These are phyloP conservation scores for Hyposoter dolosus DNA, from an alignment of 2,888 invertebrate genomes.

Conservation along the genomic window DNA sequence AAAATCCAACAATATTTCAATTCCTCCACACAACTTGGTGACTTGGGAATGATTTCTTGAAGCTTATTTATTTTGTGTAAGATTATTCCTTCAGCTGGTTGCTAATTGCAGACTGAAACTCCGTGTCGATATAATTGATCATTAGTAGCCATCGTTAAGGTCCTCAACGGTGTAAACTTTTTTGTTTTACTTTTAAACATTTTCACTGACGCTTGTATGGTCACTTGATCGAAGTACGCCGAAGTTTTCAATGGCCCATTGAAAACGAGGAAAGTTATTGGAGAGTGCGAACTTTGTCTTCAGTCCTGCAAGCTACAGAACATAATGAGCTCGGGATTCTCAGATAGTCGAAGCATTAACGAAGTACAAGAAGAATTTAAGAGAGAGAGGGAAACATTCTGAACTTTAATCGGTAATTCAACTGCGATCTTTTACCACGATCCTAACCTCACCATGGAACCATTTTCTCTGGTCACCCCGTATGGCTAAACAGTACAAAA, in stretches of 20 bases:
- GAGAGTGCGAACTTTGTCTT: slow-evolving; percentile 12
- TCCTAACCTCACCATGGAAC: slow-evolving; percentile 43
- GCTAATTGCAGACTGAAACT: background rate
- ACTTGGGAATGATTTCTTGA: background rate
- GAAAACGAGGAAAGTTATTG: slow-evolving; percentile 11
- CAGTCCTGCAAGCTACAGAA: background rate
- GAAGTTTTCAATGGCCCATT: background rate
- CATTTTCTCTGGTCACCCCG: slow-evolving; percentile 58
- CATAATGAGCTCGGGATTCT: slow-evolving; percentile 14
- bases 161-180: background rate
- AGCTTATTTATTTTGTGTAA: background rate
- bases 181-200: background rate
- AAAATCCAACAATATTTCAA: background rate
- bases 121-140: background rate
- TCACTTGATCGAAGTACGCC: background rate
- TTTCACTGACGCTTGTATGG: background rate
- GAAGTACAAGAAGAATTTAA: slow-evolving; percentile 12
- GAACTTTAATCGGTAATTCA: slow-evolving; percentile 25
- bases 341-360: slow-evolving; percentile 12
- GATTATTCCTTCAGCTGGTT: background rate
- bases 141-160: background rate
- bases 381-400: background rate
- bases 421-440: slow-evolving; percentile 60
- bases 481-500: slow-evolving; percentile 34
- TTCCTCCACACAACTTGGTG: background rate